Base-by-base conservation (phyloP, 2,888 invertebrate species). In the Poecilobothrus nobilitatus region DNA sequence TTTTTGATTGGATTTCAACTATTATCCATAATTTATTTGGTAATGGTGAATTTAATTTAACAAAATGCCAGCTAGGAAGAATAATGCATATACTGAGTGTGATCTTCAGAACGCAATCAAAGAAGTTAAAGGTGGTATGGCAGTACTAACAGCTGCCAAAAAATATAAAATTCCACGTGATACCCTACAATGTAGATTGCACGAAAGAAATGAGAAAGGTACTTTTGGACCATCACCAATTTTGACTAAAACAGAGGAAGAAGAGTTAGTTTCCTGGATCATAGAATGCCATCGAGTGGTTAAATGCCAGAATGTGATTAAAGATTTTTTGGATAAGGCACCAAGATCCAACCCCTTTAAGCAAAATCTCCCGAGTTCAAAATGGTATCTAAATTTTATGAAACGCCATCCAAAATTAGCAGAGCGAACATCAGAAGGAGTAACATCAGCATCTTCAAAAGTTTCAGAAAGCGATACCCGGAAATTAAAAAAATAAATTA, bases 381-480 rank as follows among this genome's bases (percentile, higher is more conserved):
- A 27, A 44, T 68, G 68, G 65, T 68, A 44, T n/a, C 64, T 22
- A 22, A 20, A 12, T 20, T 68, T 65, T 22, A n/a, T 68, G 37
- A 67, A 33, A 63, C 27, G 66, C 18, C 63, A 67, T 67, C 21
- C 67, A n/a, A 64, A 63, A 18, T 65, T 37, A 66, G 61, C 22
- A 66, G 66, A 68, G 20, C n/a, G 21, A 65, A 69, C n/a, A 69
- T 69, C 37, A 65, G 67, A 62, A 34, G 34, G 34, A 53, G 20
- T 69, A 63, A 67, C 67, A 65, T 63, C 53, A 10, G 3, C 8
- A 65, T 67, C 65, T 67, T 62, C 18, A 41, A 10, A n/a, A 66
- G 20, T 67, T 64, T 33, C 34, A 64, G 37, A 68, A 21, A 21
- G 22, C 33, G 62, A 61, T n/a, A 2, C 22, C 53, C 21, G 20